Evolutionary conservation across 2,797 vertebrate genomes (phyloP), one percentile per base, ranked within the genome.

Genomic region (Pachyuromys duprasi): DNA sequence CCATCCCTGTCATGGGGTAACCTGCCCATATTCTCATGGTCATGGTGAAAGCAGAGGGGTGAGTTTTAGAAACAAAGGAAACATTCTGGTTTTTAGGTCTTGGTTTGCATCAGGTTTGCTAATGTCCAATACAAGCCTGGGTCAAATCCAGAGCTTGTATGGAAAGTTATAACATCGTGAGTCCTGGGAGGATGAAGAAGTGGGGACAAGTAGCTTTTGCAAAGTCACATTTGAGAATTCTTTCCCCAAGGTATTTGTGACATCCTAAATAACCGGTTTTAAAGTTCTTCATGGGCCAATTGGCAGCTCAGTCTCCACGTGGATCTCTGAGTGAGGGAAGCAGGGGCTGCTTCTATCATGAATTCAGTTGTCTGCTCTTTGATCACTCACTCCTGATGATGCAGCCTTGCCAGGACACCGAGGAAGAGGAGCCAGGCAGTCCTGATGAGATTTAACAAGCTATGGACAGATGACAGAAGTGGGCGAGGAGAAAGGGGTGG

Each of bases 71-170:
- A 9, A 95, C 36, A 90, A 14, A 22, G 15, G 26, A 92, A 89
- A 70, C 9, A 8, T 0, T 8, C 39, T 89, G 75, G 70, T 49
- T 69, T 45, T 22, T 3, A 57, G 14, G 2, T 2, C 18, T 74
- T 91, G 49, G 15, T 57, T 94, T 79, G 53, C 18, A 67, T 60
- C 20, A 62, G 13, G 63, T 88, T 91, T 76, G 42, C n/a, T 45
- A 89, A 45, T 63, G 57, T 76, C 67, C 26, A 31, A 49, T 74
- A 8, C 45, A 15, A 95, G 13, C 8, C 24, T n/a, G 60, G 15
- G 39, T 28, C 22, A 49, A 92, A 63, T 8, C 17, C n/a, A 70
- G 24, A 72, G 42, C 57, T 8, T 49, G 2, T n/a, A 31, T 15
- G 5, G 36, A 1, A 53, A 9, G 7, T 18, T 49, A 53, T 17